These are phyloP conservation scores for Charina bottae DNA, from an alignment of 2,113 vertebrate genomes.

Conservation along the genomic window DNA sequence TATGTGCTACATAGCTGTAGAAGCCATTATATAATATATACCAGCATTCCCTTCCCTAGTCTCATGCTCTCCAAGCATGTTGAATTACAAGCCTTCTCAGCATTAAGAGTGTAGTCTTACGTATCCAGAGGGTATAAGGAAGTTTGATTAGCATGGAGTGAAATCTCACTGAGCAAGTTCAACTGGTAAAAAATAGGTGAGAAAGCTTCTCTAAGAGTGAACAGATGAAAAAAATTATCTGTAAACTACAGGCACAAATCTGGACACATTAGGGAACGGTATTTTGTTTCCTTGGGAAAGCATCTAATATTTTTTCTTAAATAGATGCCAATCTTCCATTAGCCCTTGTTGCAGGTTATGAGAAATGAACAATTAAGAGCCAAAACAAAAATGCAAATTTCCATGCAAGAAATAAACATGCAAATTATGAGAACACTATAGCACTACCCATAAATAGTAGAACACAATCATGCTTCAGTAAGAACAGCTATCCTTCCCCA, in stretches of 20 bases:
- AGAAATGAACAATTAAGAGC: conserved; percentile 27
- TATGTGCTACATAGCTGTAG: not conserved
- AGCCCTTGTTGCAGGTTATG: not conserved
- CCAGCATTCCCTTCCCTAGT: not conserved
- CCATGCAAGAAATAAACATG: conserved; percentile 21
- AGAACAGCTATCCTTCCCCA: not conserved
- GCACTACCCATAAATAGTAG: not conserved
- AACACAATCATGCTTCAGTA: not conserved
- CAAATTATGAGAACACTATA: conserved; percentile 10
- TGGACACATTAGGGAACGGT: conserved; percentile 36
- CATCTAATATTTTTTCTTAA: conserved; percentile 27
- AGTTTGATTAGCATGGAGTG: not conserved
- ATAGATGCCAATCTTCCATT: conserved; percentile 37
- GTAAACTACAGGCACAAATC: conserved; percentile 23
- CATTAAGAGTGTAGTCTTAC: not conserved
- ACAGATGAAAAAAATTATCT: not conserved
- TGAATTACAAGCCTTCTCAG: not conserved
- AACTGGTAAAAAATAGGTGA: not conserved
- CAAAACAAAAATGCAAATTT: conserved; percentile 12
- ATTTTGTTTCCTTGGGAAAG: not conserved
- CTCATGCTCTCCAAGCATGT: not conserved
- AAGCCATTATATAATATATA: not conserved
- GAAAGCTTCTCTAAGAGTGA: not conserved
- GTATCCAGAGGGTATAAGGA: not conserved
- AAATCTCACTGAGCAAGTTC: not conserved